A percentile compares a stretch with the other conserved stretches of the same genome.
These are phyloP conservation scores for Peromyscus leucopus DNA, from an alignment of 2,113 vertebrate species.

Conservation along the genomic window DNA sequence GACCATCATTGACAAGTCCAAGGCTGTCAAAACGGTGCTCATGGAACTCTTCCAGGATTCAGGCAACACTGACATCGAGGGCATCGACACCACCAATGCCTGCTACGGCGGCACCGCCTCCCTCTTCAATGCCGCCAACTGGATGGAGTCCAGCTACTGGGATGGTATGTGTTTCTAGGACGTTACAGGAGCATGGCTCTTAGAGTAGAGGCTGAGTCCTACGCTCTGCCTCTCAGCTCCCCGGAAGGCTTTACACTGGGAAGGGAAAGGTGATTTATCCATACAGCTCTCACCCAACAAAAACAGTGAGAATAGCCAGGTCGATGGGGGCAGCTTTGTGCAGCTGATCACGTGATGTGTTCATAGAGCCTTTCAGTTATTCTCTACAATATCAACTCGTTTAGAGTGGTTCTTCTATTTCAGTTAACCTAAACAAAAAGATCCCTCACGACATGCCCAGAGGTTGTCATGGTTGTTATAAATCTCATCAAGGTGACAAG, in stretches of 20 bases:
- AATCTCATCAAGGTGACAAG: not conserved
- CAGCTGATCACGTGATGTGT: not conserved
- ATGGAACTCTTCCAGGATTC: conserved; percentile 90
- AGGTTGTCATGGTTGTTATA: not conserved
- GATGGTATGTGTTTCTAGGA: conserved; percentile 85
- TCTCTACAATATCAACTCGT: not conserved
- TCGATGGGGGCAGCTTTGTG: not conserved
- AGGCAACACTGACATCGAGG: conserved; percentile 89
- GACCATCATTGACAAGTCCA: conserved; percentile 90
- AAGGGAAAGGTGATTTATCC: not conserved
- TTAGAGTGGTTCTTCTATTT: not conserved
- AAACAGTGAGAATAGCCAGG: too few relatives aligned
- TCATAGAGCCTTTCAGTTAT: not conserved
- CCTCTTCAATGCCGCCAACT: conserved; percentile 88
- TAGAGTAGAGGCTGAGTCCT: not conserved
- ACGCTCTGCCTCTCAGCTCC: not conserved
- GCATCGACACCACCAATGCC: conserved; percentile 90
- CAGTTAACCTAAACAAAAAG: not conserved
- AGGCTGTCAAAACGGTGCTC: conserved; percentile 89
- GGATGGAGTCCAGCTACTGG: conserved; percentile 91
- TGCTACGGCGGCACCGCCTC: conserved; percentile 90
- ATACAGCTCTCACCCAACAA: not conserved
- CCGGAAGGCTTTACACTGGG: not conserved
- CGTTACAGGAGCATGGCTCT: not conserved
- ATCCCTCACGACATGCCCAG: not conserved